A percentile compares a stretch with the other conserved stretches of the same genome.
Conservation (phyloP, 2,113 vertebrate species). For the Microtus pennsylvanicus region DNA sequence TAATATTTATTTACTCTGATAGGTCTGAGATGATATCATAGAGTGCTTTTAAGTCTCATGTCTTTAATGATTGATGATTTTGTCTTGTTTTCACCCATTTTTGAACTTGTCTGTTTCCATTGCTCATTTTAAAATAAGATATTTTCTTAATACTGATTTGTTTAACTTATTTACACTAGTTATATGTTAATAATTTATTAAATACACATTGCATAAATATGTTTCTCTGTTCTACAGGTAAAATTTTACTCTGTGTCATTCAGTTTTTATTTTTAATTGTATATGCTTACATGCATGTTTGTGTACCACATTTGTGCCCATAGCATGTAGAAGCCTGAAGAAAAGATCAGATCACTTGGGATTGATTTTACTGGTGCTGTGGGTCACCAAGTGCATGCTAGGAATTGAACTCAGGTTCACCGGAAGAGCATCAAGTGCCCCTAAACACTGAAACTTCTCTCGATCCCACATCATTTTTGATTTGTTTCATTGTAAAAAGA, state of each 20-base stretch:
- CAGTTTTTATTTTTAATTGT: background rate
- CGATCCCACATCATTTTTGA: background rate
- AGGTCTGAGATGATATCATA: background rate
- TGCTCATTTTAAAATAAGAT: background rate
- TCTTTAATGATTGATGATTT: background rate
- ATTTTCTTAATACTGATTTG: background rate
- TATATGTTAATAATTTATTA: background rate
- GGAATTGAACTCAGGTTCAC: background rate
- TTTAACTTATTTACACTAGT: background rate
- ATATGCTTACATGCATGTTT: background rate
- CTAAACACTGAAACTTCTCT: background rate
- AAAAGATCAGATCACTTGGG: background rate
- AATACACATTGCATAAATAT: background rate
- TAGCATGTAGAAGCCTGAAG: background rate
- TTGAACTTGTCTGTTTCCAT: background rate
- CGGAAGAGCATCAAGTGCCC: background rate
- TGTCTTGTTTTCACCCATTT: background rate
- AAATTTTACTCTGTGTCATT: background rate
- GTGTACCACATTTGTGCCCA: background rate
- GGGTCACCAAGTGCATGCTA: background rate
- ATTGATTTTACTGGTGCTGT: background rate
- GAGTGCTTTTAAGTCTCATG: background rate
- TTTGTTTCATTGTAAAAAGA: background rate
- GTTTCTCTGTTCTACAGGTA: background rate
- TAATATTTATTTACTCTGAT: background rate